Evolutionary conservation across 64 coral and sea anemone genomes (phyloP), one percentile per base, ranked within the genome.

Genomic region (Porites australiensis): DNA sequence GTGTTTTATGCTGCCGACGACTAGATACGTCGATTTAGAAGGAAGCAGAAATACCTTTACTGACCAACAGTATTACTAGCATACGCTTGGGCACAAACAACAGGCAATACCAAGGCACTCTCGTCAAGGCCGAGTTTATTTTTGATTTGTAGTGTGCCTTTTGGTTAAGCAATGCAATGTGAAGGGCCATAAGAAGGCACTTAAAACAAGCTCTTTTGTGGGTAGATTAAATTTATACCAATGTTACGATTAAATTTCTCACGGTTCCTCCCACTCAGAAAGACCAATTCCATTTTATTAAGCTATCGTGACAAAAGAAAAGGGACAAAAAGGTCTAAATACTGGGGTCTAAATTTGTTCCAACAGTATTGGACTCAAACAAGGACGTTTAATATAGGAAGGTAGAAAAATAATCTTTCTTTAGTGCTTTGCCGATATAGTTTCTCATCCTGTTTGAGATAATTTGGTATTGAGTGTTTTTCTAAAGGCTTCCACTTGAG

Each of bases 351-450:
- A 37, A 37, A 9, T 68, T 68, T 64, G 13, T 15, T 45, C 16
- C 15, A 65, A 69, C 11, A 84, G 18, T 84, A 84, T 84, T 84
- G 61, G 9, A n/a, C 16, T 84, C 63, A 44, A 50, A 62, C 3
- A 62, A 47, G 13, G 47, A 84, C 3, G 63, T 8, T 43, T 84
- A 84, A 84, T 84, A 84, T 69, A 68, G 63, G 21, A 50, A 52
- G 43, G 44, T 69, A 68, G 63, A 84, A 69, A 82, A 68, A 80
- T 61, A 84, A 84, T 84, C 81, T 84, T 69, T 84, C 63, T 84
- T 84, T 68, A 68, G 73, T 50, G 73, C n/a, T 6, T 23, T 51
- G 27, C 27, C 27, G 61, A 84, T 84, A 84, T 84, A 12, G 81
- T 6, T 10, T 15, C 27, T 4, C 63, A 49, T 84, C 46, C 63